Evolutionary conservation across 2,888 invertebrate species (phyloP), one percentile per base, ranked within the genome.

Genomic region (Pammene aurita): DNA sequence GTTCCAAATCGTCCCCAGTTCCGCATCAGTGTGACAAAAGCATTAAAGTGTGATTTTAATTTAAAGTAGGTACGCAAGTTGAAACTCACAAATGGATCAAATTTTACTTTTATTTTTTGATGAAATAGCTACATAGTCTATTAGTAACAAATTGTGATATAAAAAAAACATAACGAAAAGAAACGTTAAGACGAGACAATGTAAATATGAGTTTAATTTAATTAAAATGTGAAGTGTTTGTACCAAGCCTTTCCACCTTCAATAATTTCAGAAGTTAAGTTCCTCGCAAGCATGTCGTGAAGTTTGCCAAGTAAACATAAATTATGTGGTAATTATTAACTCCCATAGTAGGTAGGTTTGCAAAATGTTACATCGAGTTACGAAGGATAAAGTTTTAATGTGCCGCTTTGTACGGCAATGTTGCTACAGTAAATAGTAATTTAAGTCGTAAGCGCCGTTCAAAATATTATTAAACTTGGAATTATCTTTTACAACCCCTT

Each of bases 281-380:
- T 60, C 67, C 77, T 67, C 74, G 75, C 72, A 75, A 74, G 73
- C 76, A 73, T 74, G 71, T 60, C 71, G 57, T 74, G 73, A 81
- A 81, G 75, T 84, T 80, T 72, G 72, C 74, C 71, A 77, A 82
- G 78, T 82, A 77, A 78, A 79, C 80, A 79, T 78, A 82, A 83
- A 80, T 84, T 83, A 78, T 76, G 79, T 80, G 74, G 74, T 81
- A 83, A 83, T 84, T 80, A 81, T 79, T 76, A 80, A 82, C 78
- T 83, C 70, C 76, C 74, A 72, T 76, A 50, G 71, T 54, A 81
- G 50, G 71, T 54, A 81, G 77, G 81, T 80, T 80, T 82, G 78
- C 79, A 75, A 79, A 83, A 82, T 82, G 77, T 83, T 79, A 75
- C 75, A 74, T 74, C 77, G 76, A 82, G 73, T 80, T 79, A 79